Percentiles rank a stretch among this genome's conserved stretches.
Evolutionary conservation across 2,113 vertebrate species (phyloP).

Genomic region (Cynopterus brachyotis): DNA sequence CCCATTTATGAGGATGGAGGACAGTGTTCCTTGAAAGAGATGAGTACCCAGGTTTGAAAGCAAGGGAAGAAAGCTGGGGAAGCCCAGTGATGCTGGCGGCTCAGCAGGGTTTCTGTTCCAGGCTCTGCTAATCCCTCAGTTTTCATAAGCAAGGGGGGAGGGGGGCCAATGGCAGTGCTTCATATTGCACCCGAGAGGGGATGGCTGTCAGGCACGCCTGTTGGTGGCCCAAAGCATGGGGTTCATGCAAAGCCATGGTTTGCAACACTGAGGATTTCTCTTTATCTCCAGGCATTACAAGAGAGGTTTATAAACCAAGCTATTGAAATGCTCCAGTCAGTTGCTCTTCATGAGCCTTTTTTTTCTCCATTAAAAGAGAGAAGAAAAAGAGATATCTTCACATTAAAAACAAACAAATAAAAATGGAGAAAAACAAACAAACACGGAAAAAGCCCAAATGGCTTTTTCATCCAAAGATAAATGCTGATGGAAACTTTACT

Average conservation of each 20-base stretch:
- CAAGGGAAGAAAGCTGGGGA: background rate
- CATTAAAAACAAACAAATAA: background rate
- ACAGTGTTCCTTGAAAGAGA: slow-evolving; percentile 22
- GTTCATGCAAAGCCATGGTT: background rate
- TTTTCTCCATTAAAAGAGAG: background rate
- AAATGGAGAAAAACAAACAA: background rate
- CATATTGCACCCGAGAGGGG: background rate
- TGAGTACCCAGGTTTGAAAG: background rate
- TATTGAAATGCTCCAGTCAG: background rate
- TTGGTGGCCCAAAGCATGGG: background rate
- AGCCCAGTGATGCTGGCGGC: background rate
- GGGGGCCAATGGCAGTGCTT: background rate
- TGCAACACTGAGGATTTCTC: background rate
- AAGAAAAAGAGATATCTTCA: background rate
- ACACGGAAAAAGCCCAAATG: background rate
- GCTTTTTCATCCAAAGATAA: background rate
- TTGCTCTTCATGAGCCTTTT: background rate
- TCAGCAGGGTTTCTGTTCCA: background rate
- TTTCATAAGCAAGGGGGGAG: background rate
- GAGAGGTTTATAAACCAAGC: slow-evolving; percentile 3
- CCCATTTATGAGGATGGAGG: background rate
- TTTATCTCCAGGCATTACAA: background rate
- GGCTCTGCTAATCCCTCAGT: background rate
- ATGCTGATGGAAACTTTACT: background rate
- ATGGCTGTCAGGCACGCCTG: background rate